Evolutionary conservation across 2,113 vertebrate species (phyloP).

Genomic region (Corythaeola cristata): DNA sequence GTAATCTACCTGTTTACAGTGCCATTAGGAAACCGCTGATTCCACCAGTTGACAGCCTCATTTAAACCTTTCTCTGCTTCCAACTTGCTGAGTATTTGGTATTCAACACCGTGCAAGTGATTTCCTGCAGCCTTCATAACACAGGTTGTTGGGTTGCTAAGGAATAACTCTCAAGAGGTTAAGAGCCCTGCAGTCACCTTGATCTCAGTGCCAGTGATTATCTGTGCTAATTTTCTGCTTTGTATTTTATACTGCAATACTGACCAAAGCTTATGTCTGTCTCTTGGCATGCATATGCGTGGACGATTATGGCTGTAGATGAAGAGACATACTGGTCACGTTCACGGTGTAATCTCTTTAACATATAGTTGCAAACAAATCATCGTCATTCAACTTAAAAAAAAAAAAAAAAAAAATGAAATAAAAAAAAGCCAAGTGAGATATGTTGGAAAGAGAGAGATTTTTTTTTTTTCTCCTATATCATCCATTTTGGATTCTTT

Average conservation of each 20-base stretch:
- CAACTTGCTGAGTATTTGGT: background rate
- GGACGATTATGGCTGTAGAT: background rate
- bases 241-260: background rate
- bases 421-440: background rate
- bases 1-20: background rate
- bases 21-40: slow-evolving; percentile 26
- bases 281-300: background rate
- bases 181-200: background rate
- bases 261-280: background rate
- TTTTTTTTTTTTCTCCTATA: background rate
- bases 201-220: background rate
- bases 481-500: background rate
- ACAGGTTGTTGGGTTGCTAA: slow-evolving; percentile 21
- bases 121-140: background rate
- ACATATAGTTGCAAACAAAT: background rate
- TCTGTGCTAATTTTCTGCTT: background rate
- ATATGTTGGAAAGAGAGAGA: background rate
- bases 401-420: background rate
- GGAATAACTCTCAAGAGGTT: slow-evolving; percentile 9
- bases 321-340: background rate
- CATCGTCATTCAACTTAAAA: background rate
- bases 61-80: background rate
- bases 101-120: background rate
- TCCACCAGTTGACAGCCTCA: background rate
- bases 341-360: background rate